Conservation (phyloP, 2,797 vertebrate genomes). For the Hylomyscus alleni region DNA sequence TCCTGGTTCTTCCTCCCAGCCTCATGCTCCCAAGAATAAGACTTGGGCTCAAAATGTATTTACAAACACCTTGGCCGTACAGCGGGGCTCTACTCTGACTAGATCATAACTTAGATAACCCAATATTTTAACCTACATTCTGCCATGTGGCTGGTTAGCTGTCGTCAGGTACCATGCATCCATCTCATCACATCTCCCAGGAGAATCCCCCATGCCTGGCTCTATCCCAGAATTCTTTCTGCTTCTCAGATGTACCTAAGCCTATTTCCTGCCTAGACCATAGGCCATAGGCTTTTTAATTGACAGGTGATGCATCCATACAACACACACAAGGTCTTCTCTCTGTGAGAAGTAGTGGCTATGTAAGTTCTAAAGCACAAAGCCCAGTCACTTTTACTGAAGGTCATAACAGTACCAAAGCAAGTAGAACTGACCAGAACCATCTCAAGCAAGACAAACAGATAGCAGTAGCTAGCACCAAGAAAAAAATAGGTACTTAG, state of each 20-base stretch:
- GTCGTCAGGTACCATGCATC: background rate
- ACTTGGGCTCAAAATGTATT: background rate
- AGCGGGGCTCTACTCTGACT: background rate
- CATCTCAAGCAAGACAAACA: constrained; percentile 17
- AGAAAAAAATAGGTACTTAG: background rate
- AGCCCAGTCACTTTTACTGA: background rate
- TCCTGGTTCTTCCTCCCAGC: background rate
- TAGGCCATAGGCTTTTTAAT: background rate
- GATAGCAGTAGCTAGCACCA: background rate
- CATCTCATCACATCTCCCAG: background rate
- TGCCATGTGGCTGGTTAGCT: background rate
- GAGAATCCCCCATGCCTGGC: background rate
- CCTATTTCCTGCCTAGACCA: background rate
- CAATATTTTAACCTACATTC: background rate
- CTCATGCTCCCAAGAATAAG: background rate
- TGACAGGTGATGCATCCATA: background rate
- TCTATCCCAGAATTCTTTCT: background rate
- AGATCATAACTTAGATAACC: background rate
- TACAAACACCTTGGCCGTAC: background rate
- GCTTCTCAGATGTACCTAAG: no score
- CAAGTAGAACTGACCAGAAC: background rate
- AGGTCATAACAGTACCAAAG: background rate
- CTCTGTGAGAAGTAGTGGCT: background rate
- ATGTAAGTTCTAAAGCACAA: background rate
- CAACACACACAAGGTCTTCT: background rate